These are phyloP conservation scores for Cotesia glomerata DNA, from an alignment of 1,140 invertebrate genomes.

Conservation along the genomic window DNA sequence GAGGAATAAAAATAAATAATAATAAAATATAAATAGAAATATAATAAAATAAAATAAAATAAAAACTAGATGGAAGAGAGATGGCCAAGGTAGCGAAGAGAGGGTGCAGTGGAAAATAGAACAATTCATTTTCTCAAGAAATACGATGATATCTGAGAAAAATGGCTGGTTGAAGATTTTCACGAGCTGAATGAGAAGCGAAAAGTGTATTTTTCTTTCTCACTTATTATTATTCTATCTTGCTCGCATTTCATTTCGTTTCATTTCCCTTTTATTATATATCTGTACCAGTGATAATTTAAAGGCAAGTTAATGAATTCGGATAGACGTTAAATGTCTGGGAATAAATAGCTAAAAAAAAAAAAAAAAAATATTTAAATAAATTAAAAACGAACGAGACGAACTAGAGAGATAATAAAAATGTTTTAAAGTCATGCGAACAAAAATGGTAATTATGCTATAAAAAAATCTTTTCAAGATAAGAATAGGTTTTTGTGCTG, in stretches of 20 bases:
- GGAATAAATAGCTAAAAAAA: background rate
- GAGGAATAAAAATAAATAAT: background rate
- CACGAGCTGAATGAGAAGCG: background rate
- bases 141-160: constrained; percentile 11
- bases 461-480: constrained; percentile 51
- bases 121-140: constrained; percentile 22
- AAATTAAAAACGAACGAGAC: background rate
- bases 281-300: constrained; percentile 20
- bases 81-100: background rate
- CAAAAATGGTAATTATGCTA: constrained; percentile 62
- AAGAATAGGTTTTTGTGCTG: constrained; percentile 45
- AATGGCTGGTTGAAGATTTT: constrained; percentile 21
- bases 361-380: background rate
- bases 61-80: background rate
- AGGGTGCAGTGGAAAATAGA: background rate
- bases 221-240: too few species aligned
- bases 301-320: constrained; percentile 57
- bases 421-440: constrained; percentile 29
- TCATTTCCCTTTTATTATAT: background rate
- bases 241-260: background rate
- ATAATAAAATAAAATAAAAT: background rate
- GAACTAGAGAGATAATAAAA: background rate
- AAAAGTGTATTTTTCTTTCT: too few species aligned
- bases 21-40: background rate
- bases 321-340: constrained; percentile 38